Percentiles rank a stretch among this genome's conserved stretches.
These are phyloP conservation scores for Enhydra lutris DNA, from an alignment of 2,113 vertebrate species.

Conservation along the genomic window DNA sequence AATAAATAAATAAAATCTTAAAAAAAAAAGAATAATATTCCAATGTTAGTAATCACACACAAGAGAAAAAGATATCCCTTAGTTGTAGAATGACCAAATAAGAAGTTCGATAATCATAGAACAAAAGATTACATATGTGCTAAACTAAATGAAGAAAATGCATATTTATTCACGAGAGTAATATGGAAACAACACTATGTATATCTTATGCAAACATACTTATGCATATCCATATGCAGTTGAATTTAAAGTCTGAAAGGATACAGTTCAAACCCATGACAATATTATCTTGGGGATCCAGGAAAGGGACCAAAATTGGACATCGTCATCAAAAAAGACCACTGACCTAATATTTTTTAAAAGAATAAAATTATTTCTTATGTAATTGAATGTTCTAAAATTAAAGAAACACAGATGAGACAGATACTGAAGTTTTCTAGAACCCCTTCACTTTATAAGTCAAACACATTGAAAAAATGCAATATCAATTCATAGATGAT, in stretches of 20 bases:
- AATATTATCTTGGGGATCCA: not conserved
- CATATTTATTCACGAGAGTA: not conserved
- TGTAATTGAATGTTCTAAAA: not conserved
- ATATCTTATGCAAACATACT: not conserved
- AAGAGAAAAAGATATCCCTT: not conserved
- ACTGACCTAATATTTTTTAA: not conserved
- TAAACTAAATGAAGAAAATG: not conserved
- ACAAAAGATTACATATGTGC: not conserved
- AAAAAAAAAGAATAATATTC: too few species aligned
- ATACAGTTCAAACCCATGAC: not conserved
- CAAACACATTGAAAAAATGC: not conserved
- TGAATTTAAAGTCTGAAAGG: constrained; percentile 20
- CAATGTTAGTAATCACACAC: not conserved
- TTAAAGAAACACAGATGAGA: not conserved
- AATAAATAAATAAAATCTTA: too few species aligned
- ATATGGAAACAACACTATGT: not conserved
- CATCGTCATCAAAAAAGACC: not conserved
- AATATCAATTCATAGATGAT: not conserved
- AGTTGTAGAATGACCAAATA: not conserved
- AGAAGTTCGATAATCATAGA: not conserved
- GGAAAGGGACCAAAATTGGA: not conserved
- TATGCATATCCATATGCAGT: not conserved
- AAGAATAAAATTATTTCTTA: not conserved
- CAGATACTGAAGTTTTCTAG: not conserved
- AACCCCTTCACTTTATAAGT: not conserved